Evolutionary conservation across 2,888 invertebrate species (phyloP).

Genomic region (Apamea crenata): DNA sequence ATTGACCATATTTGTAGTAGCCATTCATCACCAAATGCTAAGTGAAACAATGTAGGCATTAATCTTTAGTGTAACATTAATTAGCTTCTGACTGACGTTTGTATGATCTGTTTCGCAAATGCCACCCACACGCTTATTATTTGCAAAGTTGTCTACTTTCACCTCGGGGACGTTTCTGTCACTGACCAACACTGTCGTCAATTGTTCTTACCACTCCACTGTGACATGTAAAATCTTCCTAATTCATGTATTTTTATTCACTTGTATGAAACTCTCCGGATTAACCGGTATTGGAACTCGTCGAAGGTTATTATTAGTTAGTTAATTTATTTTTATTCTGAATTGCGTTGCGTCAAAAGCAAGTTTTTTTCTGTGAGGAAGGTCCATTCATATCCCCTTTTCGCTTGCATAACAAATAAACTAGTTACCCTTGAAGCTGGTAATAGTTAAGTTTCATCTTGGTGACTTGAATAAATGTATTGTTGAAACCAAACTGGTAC

Average conservation of each 20-base stretch:
- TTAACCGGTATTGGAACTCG: conserved; percentile 55
- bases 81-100: conserved; percentile 72
- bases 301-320: conserved; percentile 44
- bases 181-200: conserved; percentile 68
- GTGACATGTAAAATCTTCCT: conserved; percentile 28
- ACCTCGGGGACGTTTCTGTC: conserved; percentile 69
- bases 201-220: conserved; percentile 53
- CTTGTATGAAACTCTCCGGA: conserved; percentile 37
- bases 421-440: conserved; percentile 50
- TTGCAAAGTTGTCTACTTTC: conserved; percentile 80
- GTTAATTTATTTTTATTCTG: conserved; percentile 42
- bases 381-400: conserved; percentile 51
- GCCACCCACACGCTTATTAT: conserved; percentile 78
- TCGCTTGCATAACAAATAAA: conserved; percentile 52
- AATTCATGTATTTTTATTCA: conserved; percentile 27
- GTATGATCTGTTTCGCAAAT: conserved; percentile 78
- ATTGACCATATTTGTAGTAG: conserved; percentile 39
- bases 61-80: conserved; percentile 67
- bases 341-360: conserved; percentile 47
- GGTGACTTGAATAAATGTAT: conserved; percentile 14
- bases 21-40: conserved; percentile 50
- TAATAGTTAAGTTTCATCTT: conserved; percentile 34
- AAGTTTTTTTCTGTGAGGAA: conserved; percentile 48
- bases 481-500: conserved; percentile 23
- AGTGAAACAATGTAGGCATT: conserved; percentile 64